Base-by-base conservation (phyloP, 2,797 vertebrate species). In the Sparidentex hasta region DNA sequence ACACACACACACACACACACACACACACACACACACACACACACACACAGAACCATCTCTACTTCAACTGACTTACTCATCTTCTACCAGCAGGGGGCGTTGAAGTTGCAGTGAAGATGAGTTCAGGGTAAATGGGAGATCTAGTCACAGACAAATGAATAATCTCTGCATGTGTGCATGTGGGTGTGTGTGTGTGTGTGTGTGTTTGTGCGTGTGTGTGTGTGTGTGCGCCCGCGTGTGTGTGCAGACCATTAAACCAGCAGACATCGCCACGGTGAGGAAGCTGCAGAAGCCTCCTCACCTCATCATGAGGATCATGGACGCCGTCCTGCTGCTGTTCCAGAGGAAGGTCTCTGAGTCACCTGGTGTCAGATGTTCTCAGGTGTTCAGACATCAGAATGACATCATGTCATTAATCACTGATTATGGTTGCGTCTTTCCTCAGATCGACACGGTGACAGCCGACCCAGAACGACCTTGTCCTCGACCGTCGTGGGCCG, bases 261-360 rank as follows among this genome's bases (percentile, higher is more conserved):
- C 94, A 0, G 96, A 97, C 84, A 97, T 97, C 13, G 95, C 96
- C 76, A 97, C 96, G 1, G 96, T 97, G 77, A 95, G 96, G 83
- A 97, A 97, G 83, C 90, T 97, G 81, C 95, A 96, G 66, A 96
- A 96, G 81, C 96, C 96, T 55, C 96, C 96, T 65, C 96, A 97
- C 65, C 93, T 97, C 86, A 97, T 97, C 92, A 97, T 97, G 96
- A 89, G 96, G 83, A 97, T 97, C 90, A 97, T 97, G 96, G 96
- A 97, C 76, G 95, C 94, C 0, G 96, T 96, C 18, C 88, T 97
- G 76, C 94, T 97, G 86, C 92, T 97, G 23, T 97, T 97, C 87
- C 96, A 96, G 90, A 95, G 96, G 74, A 95, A 92, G 91, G 88
- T 97, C 44, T 0, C 57, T 0, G 13, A 20, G 9, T 18, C 0